These are phyloP conservation scores for Epinotia demarniana DNA, from an alignment of 2,888 invertebrate genomes.

Conservation along the genomic window DNA sequence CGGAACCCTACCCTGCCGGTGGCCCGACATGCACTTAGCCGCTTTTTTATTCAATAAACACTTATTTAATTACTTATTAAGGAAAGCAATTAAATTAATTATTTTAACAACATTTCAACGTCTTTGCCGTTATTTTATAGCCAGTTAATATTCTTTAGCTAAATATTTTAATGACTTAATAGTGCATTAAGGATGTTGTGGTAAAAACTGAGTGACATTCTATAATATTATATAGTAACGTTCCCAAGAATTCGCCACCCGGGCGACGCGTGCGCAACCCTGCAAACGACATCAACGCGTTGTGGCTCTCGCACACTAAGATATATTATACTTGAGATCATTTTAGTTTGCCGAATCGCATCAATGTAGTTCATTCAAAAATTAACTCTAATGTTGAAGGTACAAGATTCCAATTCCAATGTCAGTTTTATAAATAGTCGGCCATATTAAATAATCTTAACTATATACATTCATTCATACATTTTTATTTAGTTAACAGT, in stretches of 20 bases:
- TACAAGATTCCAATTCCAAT: no score
- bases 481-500: not conserved
- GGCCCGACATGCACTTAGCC: no score
- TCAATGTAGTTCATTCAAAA: no score
- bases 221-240: no score
- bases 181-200: not conserved
- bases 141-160: not conserved
- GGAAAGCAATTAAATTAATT: not conserved
- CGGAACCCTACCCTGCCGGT: no score
- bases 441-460: no score
- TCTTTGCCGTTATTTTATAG: not conserved
- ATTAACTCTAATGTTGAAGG: no score
- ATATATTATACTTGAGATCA: not conserved
- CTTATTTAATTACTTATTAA: not conserved
- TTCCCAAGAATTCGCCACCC: not conserved
- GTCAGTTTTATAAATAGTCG: no score
- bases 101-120: not conserved
- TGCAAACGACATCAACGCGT: slow-evolving; percentile 41
- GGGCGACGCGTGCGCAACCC: slow-evolving; percentile 25
- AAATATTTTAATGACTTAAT: not conserved
- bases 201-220: not conserved
- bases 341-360: no score
- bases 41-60: not conserved
- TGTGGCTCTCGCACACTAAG: not conserved
- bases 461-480: no score